These are phyloP conservation scores for Tragelaphus eurycerus DNA, from an alignment of 2,797 vertebrate genomes.

Conservation along the genomic window DNA sequence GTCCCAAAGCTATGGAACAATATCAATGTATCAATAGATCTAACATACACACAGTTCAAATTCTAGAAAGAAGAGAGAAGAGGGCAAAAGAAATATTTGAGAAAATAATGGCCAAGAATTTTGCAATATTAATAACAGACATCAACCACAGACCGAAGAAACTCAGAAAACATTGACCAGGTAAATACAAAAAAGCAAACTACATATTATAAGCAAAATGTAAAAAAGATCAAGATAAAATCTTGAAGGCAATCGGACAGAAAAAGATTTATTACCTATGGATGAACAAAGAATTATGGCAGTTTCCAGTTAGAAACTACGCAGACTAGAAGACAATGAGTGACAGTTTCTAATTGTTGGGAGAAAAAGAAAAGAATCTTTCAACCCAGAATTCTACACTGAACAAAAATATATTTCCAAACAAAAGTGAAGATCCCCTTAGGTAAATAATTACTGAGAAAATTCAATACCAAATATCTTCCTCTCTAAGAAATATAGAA, in stretches of 20 bases:
- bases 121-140: neutral
- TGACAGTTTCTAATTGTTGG: neutral
- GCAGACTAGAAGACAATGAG: neutral
- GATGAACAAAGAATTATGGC: neutral
- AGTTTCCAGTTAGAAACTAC: conserved; percentile 5
- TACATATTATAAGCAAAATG: neutral
- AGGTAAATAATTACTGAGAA: conserved; percentile 12
- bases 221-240: neutral
- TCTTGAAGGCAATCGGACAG: neutral
- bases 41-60: neutral
- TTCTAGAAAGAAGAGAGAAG: neutral
- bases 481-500: neutral
- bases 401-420: neutral
- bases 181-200: neutral
- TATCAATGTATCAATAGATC: neutral
- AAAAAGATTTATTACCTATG: neutral
- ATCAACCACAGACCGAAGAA: neutral
- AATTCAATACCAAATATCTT: neutral
- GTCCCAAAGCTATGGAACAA: neutral
- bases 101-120: neutral
- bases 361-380: neutral
- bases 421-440: neutral
- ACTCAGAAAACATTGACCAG: neutral
- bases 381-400: neutral
- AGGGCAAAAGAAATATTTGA: neutral